Base-by-base conservation (phyloP, 2,113 vertebrate species). In the Psittacara wagleri region DNA sequence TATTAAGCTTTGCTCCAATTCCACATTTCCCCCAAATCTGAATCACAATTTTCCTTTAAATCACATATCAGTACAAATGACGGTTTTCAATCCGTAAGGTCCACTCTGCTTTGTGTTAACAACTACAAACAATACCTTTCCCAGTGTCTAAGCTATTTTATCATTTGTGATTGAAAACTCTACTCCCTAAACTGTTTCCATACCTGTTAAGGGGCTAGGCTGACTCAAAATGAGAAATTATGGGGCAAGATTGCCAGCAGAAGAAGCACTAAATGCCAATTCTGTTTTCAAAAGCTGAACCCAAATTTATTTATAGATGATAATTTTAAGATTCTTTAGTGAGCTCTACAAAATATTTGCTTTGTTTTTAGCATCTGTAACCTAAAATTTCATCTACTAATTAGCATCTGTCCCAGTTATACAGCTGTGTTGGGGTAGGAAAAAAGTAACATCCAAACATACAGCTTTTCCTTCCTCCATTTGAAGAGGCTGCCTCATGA, bases 341-440 rank as follows among this genome's bases (percentile, higher is more conserved):
- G 8, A 87, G 74, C 55, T 72, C 35, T 84, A 89, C 55, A 95
- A 25, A 78, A 44, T 44, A 78, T 95, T 80, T 92, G 49, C 86
- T 95, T 92, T 76, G 11, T 24, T 92, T 96, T 95, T 88, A 83
- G 61, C 83, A 94, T 92, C 92, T 94, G 89, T 88, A 94, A 83
- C 69, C 81, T 86, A 93, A 93, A 97, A 96, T 86, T 51, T 52
- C 9, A 84, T 83, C 78, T 90, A 72, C 82, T 92, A 88, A 91
- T 94, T 57, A 89, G 55, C 37, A 0, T 61, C 83, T 70, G 86
- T 69, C 57, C 74, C 83, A 96, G 83, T 92, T 90, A 84, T n/a
- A 81, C 93, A 97, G 92, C 86, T 96, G 92, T 82, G 88, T 88
- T 89, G 80, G 66, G 19, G 15, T 39, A 94, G 39, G 24, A 20